These are phyloP conservation scores for Esperia sulphurella DNA, from an alignment of 2,888 invertebrate genomes.

Conservation along the genomic window DNA sequence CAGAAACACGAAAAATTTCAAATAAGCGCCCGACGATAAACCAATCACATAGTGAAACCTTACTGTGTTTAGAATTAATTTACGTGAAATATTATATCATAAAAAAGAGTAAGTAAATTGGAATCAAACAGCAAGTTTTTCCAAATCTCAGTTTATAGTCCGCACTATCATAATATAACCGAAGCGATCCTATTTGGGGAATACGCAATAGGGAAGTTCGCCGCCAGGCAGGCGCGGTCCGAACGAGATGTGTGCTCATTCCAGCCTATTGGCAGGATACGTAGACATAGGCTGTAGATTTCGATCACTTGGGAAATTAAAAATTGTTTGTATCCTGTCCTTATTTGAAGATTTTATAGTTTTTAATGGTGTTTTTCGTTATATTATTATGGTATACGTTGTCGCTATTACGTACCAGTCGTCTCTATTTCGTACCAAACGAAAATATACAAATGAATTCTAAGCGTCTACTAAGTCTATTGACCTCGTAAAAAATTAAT, in stretches of 20 bases:
- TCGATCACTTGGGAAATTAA: not conserved
- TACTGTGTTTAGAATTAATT: too few species aligned
- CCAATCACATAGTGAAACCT: too few species aligned
- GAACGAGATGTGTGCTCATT: slow-evolving; percentile 48
- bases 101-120: slow-evolving; percentile 12
- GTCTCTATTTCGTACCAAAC: too few species aligned
- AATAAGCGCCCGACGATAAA: too few species aligned
- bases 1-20: slow-evolving; percentile 18
- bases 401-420: too few species aligned
- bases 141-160: slow-evolving; percentile 39
- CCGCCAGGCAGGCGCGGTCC: slow-evolving; percentile 58
- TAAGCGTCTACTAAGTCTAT: too few species aligned
- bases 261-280: slow-evolving; percentile 42
- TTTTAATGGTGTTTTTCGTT: too few species aligned
- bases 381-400: too few species aligned
- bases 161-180: slow-evolving; percentile 51
- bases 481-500: too few species aligned
- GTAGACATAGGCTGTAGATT: not conserved
- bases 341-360: too few species aligned
- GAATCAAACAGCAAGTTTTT: slow-evolving; percentile 32
- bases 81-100: too few species aligned
- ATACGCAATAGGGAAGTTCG: slow-evolving; percentile 56
- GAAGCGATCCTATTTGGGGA: slow-evolving; percentile 55
- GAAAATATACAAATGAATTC: too few species aligned
- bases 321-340: not conserved